Base-by-base conservation (phyloP, 2,888 invertebrate species). In the Nipponacmea schrenckii region DNA sequence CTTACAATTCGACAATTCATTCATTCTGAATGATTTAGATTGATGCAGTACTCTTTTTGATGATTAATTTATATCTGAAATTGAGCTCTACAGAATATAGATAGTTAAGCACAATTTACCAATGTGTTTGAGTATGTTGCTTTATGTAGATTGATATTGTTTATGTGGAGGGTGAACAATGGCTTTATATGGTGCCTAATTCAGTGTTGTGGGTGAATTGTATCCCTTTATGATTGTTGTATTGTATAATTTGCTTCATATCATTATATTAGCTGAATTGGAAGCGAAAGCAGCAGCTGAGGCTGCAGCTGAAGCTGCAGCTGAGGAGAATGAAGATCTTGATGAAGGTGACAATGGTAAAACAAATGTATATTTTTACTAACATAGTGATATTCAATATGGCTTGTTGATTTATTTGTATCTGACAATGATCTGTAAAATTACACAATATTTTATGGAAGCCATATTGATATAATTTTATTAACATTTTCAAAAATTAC, bases 271-370 rank as follows among this genome's bases (percentile, higher is more conserved):
- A 20, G 64, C 26, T n/a, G 64, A 26, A 63, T 27, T 39, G 10
- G 39, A 39, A 39, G 39, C 39, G 10, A 39, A 39, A 39, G 39
- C 76, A 39, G 39, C 39, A 10, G 39, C 39, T 39, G 39, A 81
- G 69, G 80, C 80, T 24, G 69, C 66, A 56, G 39, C 39, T 39
- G 39, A 81, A 68, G 80, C 80, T 24, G 69, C 66, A 56, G 81
- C 81, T 0, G 76, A 77, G 66, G 82, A 82, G 62, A 82, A 83
- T 80, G 83, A 83, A 83, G 44, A 72, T 74, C 17, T 15, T 27
- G 64, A 24, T n/a, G n/a, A 44, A 44, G 7, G 45, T 27, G 45
- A 24, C 2, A n/a, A 20, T 39, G 24, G 46, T 67, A 14, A 48
- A 48, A 46, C 24, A 10, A 20, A 17, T 50, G 48, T 12, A 48